Conservation (phyloP, 2,888 invertebrate species). For the Danaus chrysippus region DNA sequence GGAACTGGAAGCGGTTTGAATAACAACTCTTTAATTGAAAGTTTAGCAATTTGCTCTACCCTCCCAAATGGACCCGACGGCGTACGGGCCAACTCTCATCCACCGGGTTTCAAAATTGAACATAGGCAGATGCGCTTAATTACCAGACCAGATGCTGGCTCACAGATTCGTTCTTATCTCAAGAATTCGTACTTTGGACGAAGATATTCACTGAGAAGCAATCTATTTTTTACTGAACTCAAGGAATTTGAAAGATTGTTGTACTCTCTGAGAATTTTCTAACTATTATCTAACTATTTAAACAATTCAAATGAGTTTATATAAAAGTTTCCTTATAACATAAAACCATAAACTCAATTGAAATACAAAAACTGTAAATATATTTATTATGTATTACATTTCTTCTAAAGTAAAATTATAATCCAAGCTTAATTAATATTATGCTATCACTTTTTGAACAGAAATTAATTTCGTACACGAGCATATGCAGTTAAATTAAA, state of each 20-base stretch:
- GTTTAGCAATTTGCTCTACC: conserved; percentile 79
- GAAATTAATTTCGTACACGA: background rate
- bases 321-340: no score
- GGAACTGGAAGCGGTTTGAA: conserved; percentile 71
- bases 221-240: background rate
- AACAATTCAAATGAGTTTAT: no score
- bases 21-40: conserved; percentile 80
- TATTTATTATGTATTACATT: background rate
- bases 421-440: background rate
- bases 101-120: conserved; percentile 75
- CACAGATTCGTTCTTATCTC: conserved; percentile 56
- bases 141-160: conserved; percentile 69
- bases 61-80: conserved; percentile 74
- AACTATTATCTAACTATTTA: no score
- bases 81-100: conserved; percentile 64
- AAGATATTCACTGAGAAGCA: conserved; percentile 4
- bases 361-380: background rate
- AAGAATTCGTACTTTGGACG: conserved; percentile 49
- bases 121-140: conserved; percentile 79
- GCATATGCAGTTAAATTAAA: background rate
- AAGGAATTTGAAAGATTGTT: no score
- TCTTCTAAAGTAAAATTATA: background rate
- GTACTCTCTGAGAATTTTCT: no score
- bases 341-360: no score
- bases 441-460: background rate